Evolutionary conservation across 2,113 vertebrate species (phyloP), one percentile per base, ranked within the genome.

Genomic region (Calonectris borealis): DNA sequence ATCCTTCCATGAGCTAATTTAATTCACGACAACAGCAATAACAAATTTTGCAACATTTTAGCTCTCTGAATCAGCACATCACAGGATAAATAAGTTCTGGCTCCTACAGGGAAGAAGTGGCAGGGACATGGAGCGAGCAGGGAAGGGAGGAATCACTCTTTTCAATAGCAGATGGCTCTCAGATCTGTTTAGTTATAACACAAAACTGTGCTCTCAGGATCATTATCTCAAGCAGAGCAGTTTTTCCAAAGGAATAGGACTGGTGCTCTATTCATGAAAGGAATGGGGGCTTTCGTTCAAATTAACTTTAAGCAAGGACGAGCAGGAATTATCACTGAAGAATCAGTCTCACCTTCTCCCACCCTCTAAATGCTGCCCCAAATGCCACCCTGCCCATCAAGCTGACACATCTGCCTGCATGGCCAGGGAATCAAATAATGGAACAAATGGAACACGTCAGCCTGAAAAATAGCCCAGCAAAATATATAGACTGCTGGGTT

Each of bases 41-140:
- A 75, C 62, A 69, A 68, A 65, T 77, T 80, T 73, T 60, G 75
- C 85, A 87, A 88, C 54, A 42, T 79, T 83, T 70, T 48, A 72
- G 82, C 82, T 42, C 75, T 72, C 80, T 86, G 93, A 96, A 92
- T 90, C 90, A 85, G 91, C 48, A 55, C 60, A 85, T 89, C 52
- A 21, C 16, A 85, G 81, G 87, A 80, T 42, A 66, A 79, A 9
- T 32, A 69, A 85, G 40, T 66, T 85, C 75, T 90, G 92, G 78
- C 32, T 96, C 84, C 87, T 69, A 36, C 78, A 13, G 66, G 66
- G 90, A 82, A 65, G 49, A 61, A 79, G 93, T 61, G 87, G 55
- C 90, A 93, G 54, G 81, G 93, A 48, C 86, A 66, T 0, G 36
- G 40, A 93, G 79, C 3, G 57, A 93, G 69, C 44, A 87, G 86